Evolutionary conservation across 2,113 vertebrate species (phyloP).

Genomic region (Rhinopomastus cyanomelas): DNA sequence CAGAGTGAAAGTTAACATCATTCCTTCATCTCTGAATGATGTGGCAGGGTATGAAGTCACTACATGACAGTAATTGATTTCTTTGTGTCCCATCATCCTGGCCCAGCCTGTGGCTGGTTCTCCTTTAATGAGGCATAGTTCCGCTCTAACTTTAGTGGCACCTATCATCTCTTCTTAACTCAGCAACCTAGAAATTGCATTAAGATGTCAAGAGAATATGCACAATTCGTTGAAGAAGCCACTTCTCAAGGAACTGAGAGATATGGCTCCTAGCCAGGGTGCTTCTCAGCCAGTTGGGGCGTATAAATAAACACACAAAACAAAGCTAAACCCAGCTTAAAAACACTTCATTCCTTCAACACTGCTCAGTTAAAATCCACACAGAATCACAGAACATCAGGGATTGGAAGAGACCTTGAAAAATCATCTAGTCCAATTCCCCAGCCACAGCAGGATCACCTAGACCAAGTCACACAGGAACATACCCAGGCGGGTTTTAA

Average conservation of each 20-base stretch:
- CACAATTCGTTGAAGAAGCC: background rate
- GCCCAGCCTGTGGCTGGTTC: background rate
- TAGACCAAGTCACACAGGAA: no score
- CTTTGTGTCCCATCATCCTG: background rate
- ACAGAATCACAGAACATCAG: no score
- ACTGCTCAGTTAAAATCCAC: constrained; percentile 21
- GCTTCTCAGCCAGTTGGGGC: background rate
- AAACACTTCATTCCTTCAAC: background rate
- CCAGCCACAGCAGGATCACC: no score
- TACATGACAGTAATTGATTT: background rate
- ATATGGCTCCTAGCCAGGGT: background rate
- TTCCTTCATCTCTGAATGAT: background rate
- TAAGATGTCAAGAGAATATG: constrained; percentile 17
- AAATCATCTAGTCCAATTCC: no score
- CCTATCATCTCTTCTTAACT: constrained; percentile 25
- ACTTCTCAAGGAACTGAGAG: background rate
- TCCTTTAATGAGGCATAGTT: background rate
- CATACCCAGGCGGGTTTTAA: no score
- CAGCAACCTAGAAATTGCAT: constrained; percentile 35
- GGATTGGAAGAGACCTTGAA: no score
- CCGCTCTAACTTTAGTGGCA: background rate
- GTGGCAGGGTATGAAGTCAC: background rate
- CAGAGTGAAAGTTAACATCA: background rate
- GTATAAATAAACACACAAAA: constrained; percentile 19
- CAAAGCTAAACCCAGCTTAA: constrained; percentile 15